Evolutionary conservation across 1,140 invertebrate genomes (phyloP).

Genomic region (Platorchestia sp.): DNA sequence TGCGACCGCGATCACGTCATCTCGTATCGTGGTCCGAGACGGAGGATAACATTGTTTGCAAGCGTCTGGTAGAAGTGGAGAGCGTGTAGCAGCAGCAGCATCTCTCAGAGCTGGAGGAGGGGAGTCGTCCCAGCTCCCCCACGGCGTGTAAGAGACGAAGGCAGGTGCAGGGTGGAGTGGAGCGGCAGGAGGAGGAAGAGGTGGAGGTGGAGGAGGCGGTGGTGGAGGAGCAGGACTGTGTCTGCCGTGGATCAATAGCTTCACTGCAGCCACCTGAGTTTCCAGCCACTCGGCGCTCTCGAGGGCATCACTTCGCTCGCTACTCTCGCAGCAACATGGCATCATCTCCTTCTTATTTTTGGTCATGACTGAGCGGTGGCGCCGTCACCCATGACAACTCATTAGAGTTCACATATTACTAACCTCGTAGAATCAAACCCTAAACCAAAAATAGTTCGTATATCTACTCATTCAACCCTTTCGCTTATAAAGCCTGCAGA

Average conservation of each 20-base stretch:
- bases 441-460: constrained; percentile 11
- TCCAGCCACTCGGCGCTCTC: constrained; percentile 63
- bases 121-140: background rate
- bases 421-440: background rate
- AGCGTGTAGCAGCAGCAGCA: background rate
- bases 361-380: constrained; percentile 55
- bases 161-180: background rate
- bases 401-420: background rate
- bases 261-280: constrained; percentile 58
- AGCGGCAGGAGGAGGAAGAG: background rate
- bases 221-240: constrained; percentile 57
- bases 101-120: background rate
- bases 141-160: constrained; percentile 47
- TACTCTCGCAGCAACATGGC: constrained; percentile 56
- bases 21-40: background rate
- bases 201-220: constrained; percentile 10
- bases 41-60: background rate
- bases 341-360: constrained; percentile 38
- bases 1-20: background rate
- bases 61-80: background rate
- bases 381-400: background rate
- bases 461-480: background rate
- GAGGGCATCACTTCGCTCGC: constrained; percentile 61
- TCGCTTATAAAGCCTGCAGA: background rate
- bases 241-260: constrained; percentile 66